Percentiles rank a stretch among this genome's conserved stretches.
These are phyloP conservation scores for Ostrea denselamellosa DNA, from an alignment of 1,140 invertebrate species.

Conservation along the genomic window DNA sequence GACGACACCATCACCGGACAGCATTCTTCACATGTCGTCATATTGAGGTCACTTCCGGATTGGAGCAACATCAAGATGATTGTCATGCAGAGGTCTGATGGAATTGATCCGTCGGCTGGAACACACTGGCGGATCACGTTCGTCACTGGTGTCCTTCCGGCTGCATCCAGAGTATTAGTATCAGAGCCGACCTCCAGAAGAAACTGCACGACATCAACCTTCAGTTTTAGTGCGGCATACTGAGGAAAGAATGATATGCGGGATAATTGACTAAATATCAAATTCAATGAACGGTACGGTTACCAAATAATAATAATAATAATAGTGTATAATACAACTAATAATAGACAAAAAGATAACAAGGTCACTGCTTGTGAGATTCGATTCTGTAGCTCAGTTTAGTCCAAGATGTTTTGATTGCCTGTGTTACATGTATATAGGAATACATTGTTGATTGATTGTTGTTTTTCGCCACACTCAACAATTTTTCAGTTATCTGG, in stretches of 20 bases:
- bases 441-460: no score
- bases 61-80: constrained; percentile 58
- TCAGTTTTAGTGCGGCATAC: constrained; percentile 55
- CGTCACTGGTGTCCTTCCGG: constrained; percentile 57
- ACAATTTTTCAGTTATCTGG: no score
- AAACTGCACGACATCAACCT: constrained; percentile 54
- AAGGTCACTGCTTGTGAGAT: no score
- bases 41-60: constrained; percentile 57
- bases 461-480: no score
- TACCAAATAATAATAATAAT: no score
- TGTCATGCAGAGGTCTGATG: constrained; percentile 48
- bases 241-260: constrained; percentile 45
- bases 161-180: constrained; percentile 55
- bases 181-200: constrained; percentile 56
- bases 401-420: no score
- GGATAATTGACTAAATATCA: neutral
- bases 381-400: no score
- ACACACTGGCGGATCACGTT: constrained; percentile 55
- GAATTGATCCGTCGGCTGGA: neutral
- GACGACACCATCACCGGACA: constrained; percentile 57
- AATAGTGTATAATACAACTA: no score
- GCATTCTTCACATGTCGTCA: constrained; percentile 54
- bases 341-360: no score
- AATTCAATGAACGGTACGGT: no score
- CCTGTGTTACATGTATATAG: no score